Evolutionary conservation across 2,888 invertebrate species (phyloP), one percentile per base, ranked within the genome.

Genomic region (Teleiodes luculella): DNA sequence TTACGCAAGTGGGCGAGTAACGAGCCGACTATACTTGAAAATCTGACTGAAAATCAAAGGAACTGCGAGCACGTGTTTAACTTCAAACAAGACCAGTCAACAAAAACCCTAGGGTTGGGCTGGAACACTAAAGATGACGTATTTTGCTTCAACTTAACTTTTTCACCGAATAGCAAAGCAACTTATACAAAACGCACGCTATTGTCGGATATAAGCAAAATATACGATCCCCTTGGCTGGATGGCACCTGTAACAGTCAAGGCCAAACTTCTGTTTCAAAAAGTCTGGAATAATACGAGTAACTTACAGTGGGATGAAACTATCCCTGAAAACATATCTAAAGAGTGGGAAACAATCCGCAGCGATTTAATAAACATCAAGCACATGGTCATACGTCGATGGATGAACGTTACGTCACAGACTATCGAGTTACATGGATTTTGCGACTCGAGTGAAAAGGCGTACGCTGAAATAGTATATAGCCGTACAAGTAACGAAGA

Each of bases 1-100:
- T 28, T 49, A 24, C 6, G 49, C 3, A 49, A 49, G 20, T 49
- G 49, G 49, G 13, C 36, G 1, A 36, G 16, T 7, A 49, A 49
- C 37, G 36, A 49, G 20, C 49, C 49, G 11, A 13, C 36, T n/a
- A 1, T 49, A 1, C 36, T 49, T 1, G 2, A 49, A 24, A 10
- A 49, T 36, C 1, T 20, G 1, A 7, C 33, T 13, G 24, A 24
- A 24, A 24, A 24, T 3, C 24, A 24, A 6, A 24, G 6, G 6
- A 24, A 6, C 24, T 6, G 6, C 3, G 3, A 24, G 6, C 3
- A 24, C 6, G 6, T 24, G n/a, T 33, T 48, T 14, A 11, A 48
- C 10, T 48, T 48, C 18, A 48, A 31, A 18, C 16, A 31, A 16
- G 33, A 48, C 2, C 16, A 1, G 1, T 2, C 47, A 1, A 48